Evolutionary conservation across 2,797 vertebrate genomes (phyloP).

Genomic region (Yasuhikotakia modesta): DNA sequence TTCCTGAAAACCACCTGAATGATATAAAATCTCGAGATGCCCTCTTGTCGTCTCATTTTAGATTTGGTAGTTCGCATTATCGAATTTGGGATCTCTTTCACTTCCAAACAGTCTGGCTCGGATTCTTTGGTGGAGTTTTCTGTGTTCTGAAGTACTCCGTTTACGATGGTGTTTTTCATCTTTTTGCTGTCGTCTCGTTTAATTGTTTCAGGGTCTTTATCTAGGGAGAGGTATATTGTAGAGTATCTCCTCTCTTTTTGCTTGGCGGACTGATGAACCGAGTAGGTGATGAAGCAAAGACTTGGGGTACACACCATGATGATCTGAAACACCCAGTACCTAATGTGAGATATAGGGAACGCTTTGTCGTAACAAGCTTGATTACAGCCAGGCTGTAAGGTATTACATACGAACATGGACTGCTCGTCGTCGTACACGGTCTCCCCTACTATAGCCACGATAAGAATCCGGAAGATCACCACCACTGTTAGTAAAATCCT

Average conservation of each 20-base stretch:
- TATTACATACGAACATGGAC: constrained; percentile 94
- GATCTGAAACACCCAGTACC: constrained; percentile 96
- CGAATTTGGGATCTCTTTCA: constrained; percentile 84
- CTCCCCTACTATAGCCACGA: constrained; percentile 92
- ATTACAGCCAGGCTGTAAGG: constrained; percentile 91
- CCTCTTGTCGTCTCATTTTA: constrained; percentile 90
- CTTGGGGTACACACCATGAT: constrained; percentile 94
- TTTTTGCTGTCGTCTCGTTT: constrained; percentile 87
- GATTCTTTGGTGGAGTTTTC: constrained; percentile 88
- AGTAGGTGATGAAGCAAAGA: constrained; percentile 93
- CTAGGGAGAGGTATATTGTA: constrained; percentile 85
- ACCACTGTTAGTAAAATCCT: constrained; percentile 95
- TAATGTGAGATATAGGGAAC: constrained; percentile 92
- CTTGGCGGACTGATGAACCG: constrained; percentile 91
- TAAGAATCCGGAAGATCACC: constrained; percentile 93
- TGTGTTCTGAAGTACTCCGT: constrained; percentile 90
- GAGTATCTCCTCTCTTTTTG: constrained; percentile 87
- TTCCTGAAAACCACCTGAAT: constrained; percentile 95
- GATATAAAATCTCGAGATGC: constrained; percentile 94
- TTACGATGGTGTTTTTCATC: constrained; percentile 88
- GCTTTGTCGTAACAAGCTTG: constrained; percentile 94
- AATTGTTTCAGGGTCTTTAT: constrained; percentile 81
- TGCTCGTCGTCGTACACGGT: constrained; percentile 94
- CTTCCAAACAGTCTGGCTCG: constrained; percentile 86
- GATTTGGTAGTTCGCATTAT: constrained; percentile 79